Percentiles rank a stretch among this genome's conserved stretches.
phyloP scores from a whole-genome alignment of 1,140 invertebrate genomes.

The Heliconius hewitsoni region DNA sequence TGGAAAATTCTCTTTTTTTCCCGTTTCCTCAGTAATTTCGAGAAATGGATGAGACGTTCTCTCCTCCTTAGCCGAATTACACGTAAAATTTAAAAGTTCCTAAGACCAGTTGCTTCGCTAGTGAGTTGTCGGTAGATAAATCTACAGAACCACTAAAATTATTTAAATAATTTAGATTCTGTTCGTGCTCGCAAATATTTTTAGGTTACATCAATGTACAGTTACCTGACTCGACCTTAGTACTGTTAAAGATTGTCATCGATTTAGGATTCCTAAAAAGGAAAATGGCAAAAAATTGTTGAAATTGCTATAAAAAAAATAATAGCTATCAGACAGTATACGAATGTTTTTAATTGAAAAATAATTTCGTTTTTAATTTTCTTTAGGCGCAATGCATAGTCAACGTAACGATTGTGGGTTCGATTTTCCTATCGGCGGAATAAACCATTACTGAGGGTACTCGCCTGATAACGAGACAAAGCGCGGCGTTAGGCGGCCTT shows the following conservation, averaged over 20 bases:
- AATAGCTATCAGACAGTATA: neutral
- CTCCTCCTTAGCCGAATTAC: too few relatives aligned
- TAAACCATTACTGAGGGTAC: too few relatives aligned
- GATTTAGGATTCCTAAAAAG: neutral
- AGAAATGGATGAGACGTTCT: too few relatives aligned
- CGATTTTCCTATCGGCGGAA: too few relatives aligned
- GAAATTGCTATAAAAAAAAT: neutral
- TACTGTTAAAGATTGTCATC: conserved; percentile 37
- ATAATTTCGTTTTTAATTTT: too few relatives aligned
- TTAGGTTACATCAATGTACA: conserved; percentile 36
- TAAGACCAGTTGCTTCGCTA: neutral
- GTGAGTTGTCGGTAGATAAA: neutral
- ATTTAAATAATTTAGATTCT: neutral
- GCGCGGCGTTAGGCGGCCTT: too few relatives aligned
- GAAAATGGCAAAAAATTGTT: neutral
- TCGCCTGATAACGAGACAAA: too few relatives aligned
- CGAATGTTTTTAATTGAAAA: too few relatives aligned
- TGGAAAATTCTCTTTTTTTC: too few relatives aligned
- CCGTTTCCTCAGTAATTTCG: too few relatives aligned
- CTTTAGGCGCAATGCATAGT: too few relatives aligned
- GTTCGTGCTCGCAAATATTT: conserved; percentile 28
- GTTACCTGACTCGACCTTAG: conserved; percentile 34
- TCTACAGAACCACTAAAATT: neutral
- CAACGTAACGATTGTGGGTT: neutral
- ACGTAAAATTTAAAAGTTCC: too few relatives aligned